Evolutionary conservation across 2,888 invertebrate species (phyloP).

Genomic region (Bellardia bayeri): DNA sequence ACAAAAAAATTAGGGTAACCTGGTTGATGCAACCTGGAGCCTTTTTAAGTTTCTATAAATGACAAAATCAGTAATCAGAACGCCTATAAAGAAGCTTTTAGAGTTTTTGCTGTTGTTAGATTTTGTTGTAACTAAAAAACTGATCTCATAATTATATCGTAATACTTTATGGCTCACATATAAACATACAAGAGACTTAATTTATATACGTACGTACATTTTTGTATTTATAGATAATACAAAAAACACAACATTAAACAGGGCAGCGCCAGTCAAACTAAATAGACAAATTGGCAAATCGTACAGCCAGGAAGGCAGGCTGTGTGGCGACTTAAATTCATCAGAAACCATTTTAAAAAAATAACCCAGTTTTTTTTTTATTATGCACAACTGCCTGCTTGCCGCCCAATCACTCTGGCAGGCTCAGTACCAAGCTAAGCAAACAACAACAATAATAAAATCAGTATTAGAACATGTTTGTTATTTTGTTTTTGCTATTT

Average conservation of each 20-base stretch:
- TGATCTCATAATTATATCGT: conserved; percentile 55
- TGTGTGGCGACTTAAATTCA: not conserved
- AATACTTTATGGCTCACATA: conserved; percentile 7
- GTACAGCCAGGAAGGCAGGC: not conserved
- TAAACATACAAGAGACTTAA: not conserved
- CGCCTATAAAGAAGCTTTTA: conserved; percentile 6
- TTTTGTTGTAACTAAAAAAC: conserved; percentile 39
- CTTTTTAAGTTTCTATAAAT: not conserved
- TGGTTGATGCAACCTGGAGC: not conserved
- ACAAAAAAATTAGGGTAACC: not conserved
- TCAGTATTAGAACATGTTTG: conserved; percentile 11
- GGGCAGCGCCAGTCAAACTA: conserved; percentile 6
- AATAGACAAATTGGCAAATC: conserved; percentile 14
- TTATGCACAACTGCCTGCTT: not conserved
- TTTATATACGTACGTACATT: not conserved
- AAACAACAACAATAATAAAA: conserved; percentile 44
- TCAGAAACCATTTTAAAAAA: conserved; percentile 6
- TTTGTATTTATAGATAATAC: not conserved
- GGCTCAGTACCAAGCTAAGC: conserved; percentile 9
- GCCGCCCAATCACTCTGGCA: not conserved
- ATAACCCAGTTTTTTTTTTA: not conserved
- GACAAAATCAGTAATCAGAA: not conserved
- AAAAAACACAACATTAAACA: not conserved
- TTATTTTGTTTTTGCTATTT: conserved; percentile 15
- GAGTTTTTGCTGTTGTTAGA: not conserved